Percentiles rank a stretch among this genome's conserved stretches.
These are phyloP conservation scores for Microctenopoma steveboyesi DNA, from an alignment of 2,797 vertebrate species.

Conservation along the genomic window DNA sequence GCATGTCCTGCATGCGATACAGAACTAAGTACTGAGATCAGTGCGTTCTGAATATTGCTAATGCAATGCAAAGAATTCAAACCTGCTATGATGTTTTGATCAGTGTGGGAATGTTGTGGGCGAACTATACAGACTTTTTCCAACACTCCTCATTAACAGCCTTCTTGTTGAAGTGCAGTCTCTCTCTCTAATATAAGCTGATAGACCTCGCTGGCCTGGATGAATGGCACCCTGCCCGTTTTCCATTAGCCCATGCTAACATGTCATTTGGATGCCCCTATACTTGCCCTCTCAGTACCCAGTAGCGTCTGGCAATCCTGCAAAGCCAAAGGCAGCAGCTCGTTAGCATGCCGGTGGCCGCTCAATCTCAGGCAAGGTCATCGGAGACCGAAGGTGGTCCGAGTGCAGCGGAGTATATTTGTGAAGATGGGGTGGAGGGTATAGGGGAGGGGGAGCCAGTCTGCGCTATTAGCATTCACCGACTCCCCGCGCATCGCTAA, in stretches of 20 bases:
- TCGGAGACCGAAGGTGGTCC: conserved; percentile 75
- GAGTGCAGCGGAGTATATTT: conserved; percentile 43
- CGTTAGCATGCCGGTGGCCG: conserved; percentile 78
- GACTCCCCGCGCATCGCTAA: conserved; percentile 75
- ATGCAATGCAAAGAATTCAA: too few relatives aligned
- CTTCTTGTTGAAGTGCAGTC: conserved; percentile 9
- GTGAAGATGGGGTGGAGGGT: conserved; percentile 19
- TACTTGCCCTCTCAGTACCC: conserved; percentile 52
- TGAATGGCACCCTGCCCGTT: conserved; percentile 58
- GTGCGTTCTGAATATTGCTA: too few relatives aligned
- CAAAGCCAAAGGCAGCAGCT: conserved; percentile 40
- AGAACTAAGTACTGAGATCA: too few relatives aligned
- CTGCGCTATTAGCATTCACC: conserved; percentile 80
- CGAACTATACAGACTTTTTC: not conserved
- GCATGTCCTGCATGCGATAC: too few relatives aligned
- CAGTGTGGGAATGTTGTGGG: not conserved
- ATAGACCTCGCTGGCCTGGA: conserved; percentile 28
- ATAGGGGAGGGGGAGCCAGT: conserved; percentile 8
- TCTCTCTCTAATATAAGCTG: conserved; percentile 30
- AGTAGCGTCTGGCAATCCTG: conserved; percentile 58
- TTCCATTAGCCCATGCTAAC: conserved; percentile 40
- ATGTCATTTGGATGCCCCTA: conserved; percentile 57
- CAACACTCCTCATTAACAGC: conserved; percentile 23
- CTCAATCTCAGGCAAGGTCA: conserved; percentile 76
- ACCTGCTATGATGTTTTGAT: not conserved